Evolutionary conservation across 2,113 vertebrate species (phyloP).

Genomic region (Phalacrocorax brasilianus): DNA sequence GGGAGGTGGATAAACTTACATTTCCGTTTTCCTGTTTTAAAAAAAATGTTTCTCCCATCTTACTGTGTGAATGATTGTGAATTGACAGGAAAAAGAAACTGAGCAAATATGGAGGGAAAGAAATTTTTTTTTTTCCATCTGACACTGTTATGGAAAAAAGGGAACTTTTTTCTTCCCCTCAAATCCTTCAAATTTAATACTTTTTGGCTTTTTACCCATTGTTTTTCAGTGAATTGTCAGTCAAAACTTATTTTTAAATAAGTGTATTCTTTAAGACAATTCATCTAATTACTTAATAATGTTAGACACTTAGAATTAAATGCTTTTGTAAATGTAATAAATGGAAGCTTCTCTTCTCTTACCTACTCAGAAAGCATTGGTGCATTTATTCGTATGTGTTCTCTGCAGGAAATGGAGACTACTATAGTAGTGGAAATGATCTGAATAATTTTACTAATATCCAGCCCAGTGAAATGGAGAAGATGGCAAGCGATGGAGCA

Average conservation of each 20-base stretch:
- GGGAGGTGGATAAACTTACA: not conserved
- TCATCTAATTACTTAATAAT: not conserved
- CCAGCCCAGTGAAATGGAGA: conserved; percentile 56
- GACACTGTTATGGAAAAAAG: not conserved
- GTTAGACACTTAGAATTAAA: not conserved
- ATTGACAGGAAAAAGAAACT: not conserved
- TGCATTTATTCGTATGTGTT: not conserved
- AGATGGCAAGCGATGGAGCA: conserved; percentile 59
- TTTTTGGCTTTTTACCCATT: not conserved
- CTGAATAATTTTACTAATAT: conserved; percentile 81
- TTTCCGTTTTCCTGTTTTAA: not conserved
- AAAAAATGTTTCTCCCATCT: not conserved
- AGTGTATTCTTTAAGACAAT: not conserved
- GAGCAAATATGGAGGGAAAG: not conserved
- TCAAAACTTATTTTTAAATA: not conserved
- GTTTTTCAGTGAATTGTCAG: not conserved
- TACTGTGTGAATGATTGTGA: not conserved
- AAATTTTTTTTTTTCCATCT: not conserved
- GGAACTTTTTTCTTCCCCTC: fast-evolving
- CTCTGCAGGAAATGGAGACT: conserved; percentile 86
- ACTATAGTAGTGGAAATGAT: conserved; percentile 93
- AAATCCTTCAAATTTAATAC: not conserved
- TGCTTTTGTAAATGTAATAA: not conserved
- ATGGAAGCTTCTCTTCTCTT: not conserved
- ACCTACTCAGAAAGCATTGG: not conserved